Evolutionary conservation across 2,888 invertebrate species (phyloP).

Genomic region (Gymnocheta viridis): DNA sequence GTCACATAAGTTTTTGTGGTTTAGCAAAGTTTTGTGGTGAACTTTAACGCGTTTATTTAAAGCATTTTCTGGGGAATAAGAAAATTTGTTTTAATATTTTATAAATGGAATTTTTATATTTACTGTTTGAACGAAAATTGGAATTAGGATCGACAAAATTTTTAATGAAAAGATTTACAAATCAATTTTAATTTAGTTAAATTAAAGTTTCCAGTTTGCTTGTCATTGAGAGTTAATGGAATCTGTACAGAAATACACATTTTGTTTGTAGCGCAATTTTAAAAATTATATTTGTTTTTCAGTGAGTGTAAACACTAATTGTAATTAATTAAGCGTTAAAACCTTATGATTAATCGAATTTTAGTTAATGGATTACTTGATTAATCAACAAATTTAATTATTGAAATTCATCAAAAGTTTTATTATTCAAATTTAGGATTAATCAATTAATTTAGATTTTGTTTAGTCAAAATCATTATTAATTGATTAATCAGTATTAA

Average conservation of each 20-base stretch:
- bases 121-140: not conserved
- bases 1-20: conserved; percentile 64
- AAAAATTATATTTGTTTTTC: too few relatives aligned
- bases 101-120: conserved; percentile 1
- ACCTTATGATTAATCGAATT: too few relatives aligned
- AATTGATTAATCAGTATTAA: too few relatives aligned
- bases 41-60: conserved; percentile 62
- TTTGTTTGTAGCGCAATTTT: too few relatives aligned
- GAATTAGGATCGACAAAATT: conserved; percentile 9
- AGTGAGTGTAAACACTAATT: too few relatives aligned
- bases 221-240: not conserved
- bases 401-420: too few relatives aligned
- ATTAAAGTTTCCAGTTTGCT: not conserved
- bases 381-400: too few relatives aligned
- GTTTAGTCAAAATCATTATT: too few relatives aligned
- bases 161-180: not conserved
- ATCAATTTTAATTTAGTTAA: conserved; percentile 42
- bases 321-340: too few relatives aligned
- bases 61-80: conserved; percentile 55
- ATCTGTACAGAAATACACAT: not conserved
- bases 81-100: conserved; percentile 1
- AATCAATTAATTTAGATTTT: too few relatives aligned
- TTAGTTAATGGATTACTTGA: too few relatives aligned
- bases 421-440: too few relatives aligned
- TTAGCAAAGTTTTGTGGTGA: conserved; percentile 55